Conservation (phyloP, 2,888 invertebrate genomes). For the Muschampia plurimacula region DNA sequence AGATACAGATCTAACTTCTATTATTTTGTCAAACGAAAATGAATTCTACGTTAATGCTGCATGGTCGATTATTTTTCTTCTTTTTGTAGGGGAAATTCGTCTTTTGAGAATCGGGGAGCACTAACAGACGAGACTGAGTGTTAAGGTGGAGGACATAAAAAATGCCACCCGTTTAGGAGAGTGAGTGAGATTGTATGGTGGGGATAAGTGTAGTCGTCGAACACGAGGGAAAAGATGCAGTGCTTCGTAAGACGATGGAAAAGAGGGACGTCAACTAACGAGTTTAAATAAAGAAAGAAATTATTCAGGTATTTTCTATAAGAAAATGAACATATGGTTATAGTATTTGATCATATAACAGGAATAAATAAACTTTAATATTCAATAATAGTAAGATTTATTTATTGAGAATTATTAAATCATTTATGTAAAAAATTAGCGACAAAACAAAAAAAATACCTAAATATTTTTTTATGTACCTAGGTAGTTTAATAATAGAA, state of each 20-base stretch:
- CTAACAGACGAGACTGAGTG: constrained; percentile 60
- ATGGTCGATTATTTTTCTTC: constrained; percentile 51
- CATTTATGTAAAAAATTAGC: too few species aligned
- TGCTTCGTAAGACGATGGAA: constrained; percentile 52
- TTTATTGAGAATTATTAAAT: too few species aligned
- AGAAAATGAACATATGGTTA: too few species aligned
- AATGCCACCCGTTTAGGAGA: constrained; percentile 59
- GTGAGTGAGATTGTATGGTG: constrained; percentile 48
- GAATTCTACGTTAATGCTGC: constrained; percentile 44
- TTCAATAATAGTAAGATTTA: too few species aligned
- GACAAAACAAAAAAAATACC: too few species aligned
- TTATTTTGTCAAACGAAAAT: constrained; percentile 46
- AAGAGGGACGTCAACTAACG: constrained; percentile 50
- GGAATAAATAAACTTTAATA: too few species aligned
- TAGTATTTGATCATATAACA: too few species aligned
- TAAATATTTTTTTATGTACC: too few species aligned
- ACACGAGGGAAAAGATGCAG: constrained; percentile 64
- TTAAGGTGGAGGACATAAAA: constrained; percentile 72
- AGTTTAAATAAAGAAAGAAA: neutral
- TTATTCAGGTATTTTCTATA: too few species aligned
- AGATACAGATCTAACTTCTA: constrained; percentile 71
- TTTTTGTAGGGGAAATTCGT: constrained; percentile 56
- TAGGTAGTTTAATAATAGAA: too few species aligned
- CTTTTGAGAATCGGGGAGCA: constrained; percentile 65
- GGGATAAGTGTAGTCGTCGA: constrained; percentile 57